phyloP scores from a whole-genome alignment of 2,797 vertebrate genomes.

The Pseudotriccus pelzelni region DNA sequence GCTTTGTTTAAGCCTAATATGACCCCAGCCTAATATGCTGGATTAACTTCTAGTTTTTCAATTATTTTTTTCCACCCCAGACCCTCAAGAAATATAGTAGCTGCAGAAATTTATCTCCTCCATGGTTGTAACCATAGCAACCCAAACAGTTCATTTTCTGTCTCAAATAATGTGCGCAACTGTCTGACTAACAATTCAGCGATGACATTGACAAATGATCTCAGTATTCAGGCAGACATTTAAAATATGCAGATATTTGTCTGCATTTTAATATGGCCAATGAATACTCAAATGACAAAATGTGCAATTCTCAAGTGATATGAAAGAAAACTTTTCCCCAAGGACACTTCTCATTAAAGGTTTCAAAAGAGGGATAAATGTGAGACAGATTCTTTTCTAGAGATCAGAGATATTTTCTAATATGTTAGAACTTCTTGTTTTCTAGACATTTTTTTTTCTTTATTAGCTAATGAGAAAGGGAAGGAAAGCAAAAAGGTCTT shows the following conservation, averaged over 20 bases:
- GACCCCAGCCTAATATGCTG: neutral
- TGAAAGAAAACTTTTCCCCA: constrained; percentile 41
- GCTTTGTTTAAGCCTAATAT: neutral
- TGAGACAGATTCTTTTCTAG: neutral
- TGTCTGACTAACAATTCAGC: constrained; percentile 74
- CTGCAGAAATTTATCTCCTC: constrained; percentile 63
- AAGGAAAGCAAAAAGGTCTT: neutral
- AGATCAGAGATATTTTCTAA: neutral
- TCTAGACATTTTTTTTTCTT: neutral
- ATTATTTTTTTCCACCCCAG: neutral
- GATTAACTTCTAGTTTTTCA: constrained; percentile 37
- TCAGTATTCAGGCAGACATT: constrained; percentile 72
- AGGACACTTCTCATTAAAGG: constrained; percentile 62
- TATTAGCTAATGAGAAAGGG: neutral
- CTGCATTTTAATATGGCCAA: constrained; percentile 74
- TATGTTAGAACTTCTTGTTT: neutral
- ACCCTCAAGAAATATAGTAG: constrained; percentile 58
- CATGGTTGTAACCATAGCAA: constrained; percentile 73
- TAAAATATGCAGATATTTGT: constrained; percentile 76
- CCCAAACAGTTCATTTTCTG: constrained; percentile 74
- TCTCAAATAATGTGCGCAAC: constrained; percentile 68
- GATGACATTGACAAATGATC: constrained; percentile 77
- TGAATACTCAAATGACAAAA: constrained; percentile 70
- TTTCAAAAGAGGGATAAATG: neutral
- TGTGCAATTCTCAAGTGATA: constrained; percentile 54